Conservation (phyloP, 2,113 vertebrate genomes). For the Bos javanicus region DNA sequence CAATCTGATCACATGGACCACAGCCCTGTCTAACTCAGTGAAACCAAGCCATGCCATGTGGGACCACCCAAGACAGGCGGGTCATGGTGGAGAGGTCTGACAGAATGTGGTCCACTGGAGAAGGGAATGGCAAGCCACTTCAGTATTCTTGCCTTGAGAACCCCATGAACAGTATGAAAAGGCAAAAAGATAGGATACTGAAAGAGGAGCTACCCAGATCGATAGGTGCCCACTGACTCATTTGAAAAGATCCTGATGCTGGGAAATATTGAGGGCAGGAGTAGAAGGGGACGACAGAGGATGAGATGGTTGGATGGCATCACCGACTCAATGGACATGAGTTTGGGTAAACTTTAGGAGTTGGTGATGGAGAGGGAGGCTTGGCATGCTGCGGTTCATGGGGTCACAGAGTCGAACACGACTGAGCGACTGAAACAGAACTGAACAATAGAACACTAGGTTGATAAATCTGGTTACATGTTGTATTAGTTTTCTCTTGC, state of each 20-base stretch:
- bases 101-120: too few species aligned
- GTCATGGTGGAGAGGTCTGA: too few species aligned
- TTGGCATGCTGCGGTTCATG: neutral
- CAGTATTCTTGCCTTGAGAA: too few species aligned
- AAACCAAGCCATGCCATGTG: neutral
- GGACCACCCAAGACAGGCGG: accelerated
- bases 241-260: neutral
- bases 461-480: conserved; percentile 42
- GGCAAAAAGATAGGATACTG: too few species aligned
- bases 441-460: neutral
- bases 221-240: too few species aligned
- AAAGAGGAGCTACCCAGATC: too few species aligned
- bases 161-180: too few species aligned
- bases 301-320: neutral
- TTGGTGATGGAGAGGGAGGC: neutral
- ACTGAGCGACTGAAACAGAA: neutral
- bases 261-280: neutral
- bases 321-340: neutral
- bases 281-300: neutral
- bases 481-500: conserved; percentile 39
- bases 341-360: neutral
- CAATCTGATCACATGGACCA: neutral
- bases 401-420: neutral
- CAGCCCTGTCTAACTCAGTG: neutral
- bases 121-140: too few species aligned